A percentile compares a stretch with the other conserved stretches of the same genome.
Evolutionary conservation across 2,113 vertebrate species (phyloP).

Genomic region (Erpornis zantholeuca): DNA sequence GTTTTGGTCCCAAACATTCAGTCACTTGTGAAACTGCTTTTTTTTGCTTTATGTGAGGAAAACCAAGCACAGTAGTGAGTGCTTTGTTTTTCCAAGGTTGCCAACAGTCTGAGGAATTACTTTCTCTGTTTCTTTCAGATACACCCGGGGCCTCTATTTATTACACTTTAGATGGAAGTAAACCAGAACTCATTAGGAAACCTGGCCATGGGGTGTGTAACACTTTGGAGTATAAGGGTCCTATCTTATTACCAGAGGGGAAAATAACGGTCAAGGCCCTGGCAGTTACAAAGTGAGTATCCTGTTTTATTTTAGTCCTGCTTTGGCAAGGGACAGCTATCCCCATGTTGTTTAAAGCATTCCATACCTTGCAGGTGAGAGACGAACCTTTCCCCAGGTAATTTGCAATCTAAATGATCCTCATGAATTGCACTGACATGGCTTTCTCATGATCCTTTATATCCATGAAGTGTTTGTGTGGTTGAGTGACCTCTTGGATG

Average conservation of each 20-base stretch:
- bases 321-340: background rate
- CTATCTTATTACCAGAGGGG: constrained; percentile 82
- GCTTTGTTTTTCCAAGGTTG: background rate
- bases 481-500: background rate
- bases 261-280: constrained; percentile 85
- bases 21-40: background rate
- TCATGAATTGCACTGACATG: background rate
- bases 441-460: background rate
- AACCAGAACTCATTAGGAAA: constrained; percentile 77
- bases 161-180: constrained; percentile 91
- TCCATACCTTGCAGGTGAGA: background rate
- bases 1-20: background rate
- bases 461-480: background rate
- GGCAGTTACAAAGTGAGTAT: constrained; percentile 84
- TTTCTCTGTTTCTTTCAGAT: constrained; percentile 74
- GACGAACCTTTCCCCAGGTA: background rate
- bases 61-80: background rate
- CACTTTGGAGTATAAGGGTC: constrained; percentile 81
- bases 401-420: background rate
- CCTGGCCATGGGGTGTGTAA: constrained; percentile 61
- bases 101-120: background rate
- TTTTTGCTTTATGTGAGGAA: background rate
- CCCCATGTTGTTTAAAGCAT: background rate
- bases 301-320: background rate
- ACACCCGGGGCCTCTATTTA: constrained; percentile 81